These are phyloP conservation scores for Globodera rostochiensis DNA, from an alignment of 1,140 invertebrate genomes.

Conservation along the genomic window DNA sequence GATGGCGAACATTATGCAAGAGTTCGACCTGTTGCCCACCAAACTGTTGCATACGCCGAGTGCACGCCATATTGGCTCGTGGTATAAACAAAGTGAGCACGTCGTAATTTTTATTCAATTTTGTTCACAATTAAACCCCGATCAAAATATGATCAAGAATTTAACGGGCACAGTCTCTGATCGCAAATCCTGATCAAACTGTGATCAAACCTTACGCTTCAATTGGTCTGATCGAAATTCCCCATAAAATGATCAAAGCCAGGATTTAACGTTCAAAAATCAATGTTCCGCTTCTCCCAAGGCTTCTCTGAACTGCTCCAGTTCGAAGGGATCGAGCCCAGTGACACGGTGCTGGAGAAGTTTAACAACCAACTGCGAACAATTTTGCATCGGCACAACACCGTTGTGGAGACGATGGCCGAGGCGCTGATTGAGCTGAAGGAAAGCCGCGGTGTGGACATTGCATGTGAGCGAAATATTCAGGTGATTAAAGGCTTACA, in stretches of 20 bases:
- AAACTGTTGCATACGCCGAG: slow-evolving; percentile 57
- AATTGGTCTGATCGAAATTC: too few species aligned
- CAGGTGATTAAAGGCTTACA: slow-evolving; percentile 65
- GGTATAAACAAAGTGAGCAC: slow-evolving; percentile 56
- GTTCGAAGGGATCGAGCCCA: slow-evolving; percentile 28
- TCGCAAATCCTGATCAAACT: slow-evolving; percentile 2
- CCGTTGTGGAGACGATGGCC: slow-evolving; percentile 98
- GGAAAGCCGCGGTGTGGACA: slow-evolving; percentile 84
- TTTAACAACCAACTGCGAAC: slow-evolving; percentile 59
- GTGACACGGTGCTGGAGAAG: slow-evolving; percentile 5
- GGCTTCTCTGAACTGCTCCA: slow-evolving; percentile 31
- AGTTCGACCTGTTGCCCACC: slow-evolving; percentile 57
- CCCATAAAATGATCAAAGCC: too few species aligned
- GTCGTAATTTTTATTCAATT: background rate
- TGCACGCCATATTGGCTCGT: slow-evolving; percentile 54
- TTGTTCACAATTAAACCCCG: background rate
- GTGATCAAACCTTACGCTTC: slow-evolving; percentile 56
- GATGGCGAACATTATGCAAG: slow-evolving; percentile 63
- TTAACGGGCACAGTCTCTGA: too few species aligned
- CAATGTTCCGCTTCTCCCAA: slow-evolving; percentile 30
- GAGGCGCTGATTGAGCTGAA: slow-evolving; percentile 94
- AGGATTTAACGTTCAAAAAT: background rate
- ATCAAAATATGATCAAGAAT: too few species aligned
- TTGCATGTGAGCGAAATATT: slow-evolving; percentile 84
- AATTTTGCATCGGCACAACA: slow-evolving; percentile 80